Percentiles rank a stretch among this genome's conserved stretches.
phyloP scores from a whole-genome alignment of 2,797 vertebrate species.

The Pteronotus mesoamericanus region DNA sequence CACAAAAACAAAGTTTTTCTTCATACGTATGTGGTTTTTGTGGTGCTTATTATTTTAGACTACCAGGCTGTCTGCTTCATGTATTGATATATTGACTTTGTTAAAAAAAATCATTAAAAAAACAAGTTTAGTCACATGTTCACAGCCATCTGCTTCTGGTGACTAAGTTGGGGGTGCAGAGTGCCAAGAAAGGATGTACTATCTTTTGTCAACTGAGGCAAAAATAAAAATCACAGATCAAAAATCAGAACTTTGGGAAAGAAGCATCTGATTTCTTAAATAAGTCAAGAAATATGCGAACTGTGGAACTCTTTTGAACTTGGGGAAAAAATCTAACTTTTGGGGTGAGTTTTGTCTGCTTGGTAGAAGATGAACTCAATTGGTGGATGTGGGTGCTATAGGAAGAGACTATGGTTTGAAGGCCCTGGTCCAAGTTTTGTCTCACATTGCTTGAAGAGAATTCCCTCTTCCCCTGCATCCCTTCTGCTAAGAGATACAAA shows the following conservation, averaged over 20 bases:
- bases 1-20: not conserved
- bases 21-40: not conserved
- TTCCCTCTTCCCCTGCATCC: not conserved
- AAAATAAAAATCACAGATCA: constrained; percentile 69
- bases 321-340: constrained; percentile 31
- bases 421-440: not conserved
- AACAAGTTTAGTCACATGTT: constrained; percentile 70
- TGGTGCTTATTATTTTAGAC: constrained; percentile 42
- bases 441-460: not conserved
- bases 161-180: constrained; percentile 61
- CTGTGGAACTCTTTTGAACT: constrained; percentile 36
- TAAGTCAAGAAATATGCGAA: constrained; percentile 62
- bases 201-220: constrained; percentile 62
- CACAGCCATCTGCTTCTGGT: constrained; percentile 72
- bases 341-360: not conserved
- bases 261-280: constrained; percentile 61
- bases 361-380: not conserved
- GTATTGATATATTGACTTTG: constrained; percentile 66
- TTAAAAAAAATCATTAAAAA: constrained; percentile 60
- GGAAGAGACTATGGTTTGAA: not conserved
- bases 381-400: not conserved
- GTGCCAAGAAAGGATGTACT: constrained; percentile 72
- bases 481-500: not conserved
- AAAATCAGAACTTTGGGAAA: constrained; percentile 55
- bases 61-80: constrained; percentile 43